Conservation (phyloP, 2,888 invertebrate genomes). For the Amorpha juglandis region DNA sequence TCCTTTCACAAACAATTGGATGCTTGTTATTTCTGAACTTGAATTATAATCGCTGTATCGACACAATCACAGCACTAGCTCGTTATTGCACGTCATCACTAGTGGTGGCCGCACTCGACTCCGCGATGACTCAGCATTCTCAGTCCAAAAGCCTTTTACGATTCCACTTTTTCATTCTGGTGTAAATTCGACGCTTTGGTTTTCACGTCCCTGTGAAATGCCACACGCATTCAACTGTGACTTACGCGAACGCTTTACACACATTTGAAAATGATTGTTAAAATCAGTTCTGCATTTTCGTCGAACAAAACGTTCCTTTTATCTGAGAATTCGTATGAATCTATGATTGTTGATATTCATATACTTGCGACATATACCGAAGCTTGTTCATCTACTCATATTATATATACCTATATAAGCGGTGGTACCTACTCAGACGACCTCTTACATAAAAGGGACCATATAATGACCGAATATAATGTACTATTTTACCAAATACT, state of each 20-base stretch:
- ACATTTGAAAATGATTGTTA: conserved; percentile 30
- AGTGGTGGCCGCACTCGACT: conserved; percentile 63
- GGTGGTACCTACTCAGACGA: too few species aligned
- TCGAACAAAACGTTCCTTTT: conserved; percentile 10
- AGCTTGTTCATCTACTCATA: neutral
- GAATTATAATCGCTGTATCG: conserved; percentile 32
- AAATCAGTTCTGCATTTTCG: conserved; percentile 37
- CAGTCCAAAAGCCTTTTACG: conserved; percentile 79
- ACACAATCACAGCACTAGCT: conserved; percentile 52
- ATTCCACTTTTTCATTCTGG: conserved; percentile 74
- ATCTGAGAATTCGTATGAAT: neutral
- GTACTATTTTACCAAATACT: too few species aligned
- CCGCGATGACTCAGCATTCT: conserved; percentile 80
- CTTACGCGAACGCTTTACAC: conserved; percentile 40
- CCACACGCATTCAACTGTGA: conserved; percentile 62
- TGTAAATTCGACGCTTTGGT: conserved; percentile 66
- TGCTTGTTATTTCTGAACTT: neutral
- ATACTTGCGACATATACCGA: neutral
- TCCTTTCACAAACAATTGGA: neutral
- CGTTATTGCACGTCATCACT: conserved; percentile 78
- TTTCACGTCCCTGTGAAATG: conserved; percentile 34
- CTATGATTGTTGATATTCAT: neutral
- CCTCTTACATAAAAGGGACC: too few species aligned
- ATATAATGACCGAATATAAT: too few species aligned
- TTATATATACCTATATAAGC: too few species aligned